Percentiles rank a stretch among this genome's conserved stretches.
Conservation (phyloP, 2,797 vertebrate species). For the Mormyrus proboscirostris region DNA sequence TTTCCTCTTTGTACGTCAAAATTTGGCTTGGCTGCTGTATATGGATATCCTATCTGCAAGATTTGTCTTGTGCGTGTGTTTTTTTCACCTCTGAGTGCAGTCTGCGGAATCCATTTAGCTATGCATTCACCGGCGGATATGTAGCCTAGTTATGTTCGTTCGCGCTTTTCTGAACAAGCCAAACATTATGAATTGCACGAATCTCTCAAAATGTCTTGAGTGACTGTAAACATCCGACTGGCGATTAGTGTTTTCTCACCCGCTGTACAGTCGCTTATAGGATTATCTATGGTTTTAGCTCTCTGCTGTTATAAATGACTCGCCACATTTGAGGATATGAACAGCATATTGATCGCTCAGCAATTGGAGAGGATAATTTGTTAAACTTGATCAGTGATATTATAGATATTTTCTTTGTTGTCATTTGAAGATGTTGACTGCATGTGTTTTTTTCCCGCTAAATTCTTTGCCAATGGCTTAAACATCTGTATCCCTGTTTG, state of each 20-base stretch:
- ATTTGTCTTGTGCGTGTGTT: background rate
- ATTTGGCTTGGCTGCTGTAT: background rate
- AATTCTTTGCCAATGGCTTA: background rate
- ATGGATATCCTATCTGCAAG: background rate
- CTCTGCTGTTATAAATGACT: background rate
- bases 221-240: background rate
- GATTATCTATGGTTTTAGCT: background rate
- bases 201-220: background rate
- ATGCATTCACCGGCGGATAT: background rate
- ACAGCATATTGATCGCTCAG: background rate
- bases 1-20: background rate
- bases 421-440: background rate
- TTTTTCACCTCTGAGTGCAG: background rate
- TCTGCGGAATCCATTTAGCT: constrained; percentile 2
- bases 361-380: background rate
- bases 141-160: background rate
- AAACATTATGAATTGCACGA: background rate
- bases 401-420: background rate
- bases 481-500: background rate
- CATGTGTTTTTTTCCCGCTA: background rate
- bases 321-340: background rate
- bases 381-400: background rate
- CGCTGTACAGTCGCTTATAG: background rate
- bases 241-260: background rate
- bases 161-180: background rate